These are phyloP conservation scores for Ammospiza maritima DNA, from an alignment of 2,797 vertebrate genomes.

Conservation along the genomic window DNA sequence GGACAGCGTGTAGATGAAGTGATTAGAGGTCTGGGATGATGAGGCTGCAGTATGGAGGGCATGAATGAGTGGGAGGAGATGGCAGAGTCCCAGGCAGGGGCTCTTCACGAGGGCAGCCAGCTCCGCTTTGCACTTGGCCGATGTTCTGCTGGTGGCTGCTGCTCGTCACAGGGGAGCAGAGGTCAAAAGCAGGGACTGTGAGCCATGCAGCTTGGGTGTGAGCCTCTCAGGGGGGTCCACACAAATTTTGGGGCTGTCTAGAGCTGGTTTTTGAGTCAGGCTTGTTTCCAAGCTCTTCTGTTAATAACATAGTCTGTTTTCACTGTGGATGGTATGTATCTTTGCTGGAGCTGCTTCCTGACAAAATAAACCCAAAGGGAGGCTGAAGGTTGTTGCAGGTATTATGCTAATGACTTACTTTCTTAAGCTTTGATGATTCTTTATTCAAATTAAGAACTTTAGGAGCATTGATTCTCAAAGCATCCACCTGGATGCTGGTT, in stretches of 20 bases:
- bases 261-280: not conserved
- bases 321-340: fast-evolving
- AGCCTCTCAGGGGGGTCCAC: not conserved
- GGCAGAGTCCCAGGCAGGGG: conserved; percentile 23
- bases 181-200: not conserved
- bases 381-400: not conserved
- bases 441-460: not conserved
- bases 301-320: not conserved
- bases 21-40: conserved; percentile 59
- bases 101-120: not conserved
- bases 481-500: not conserved
- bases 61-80: conserved; percentile 68
- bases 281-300: not conserved
- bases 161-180: not conserved
- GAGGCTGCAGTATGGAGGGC: conserved; percentile 40
- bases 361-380: not conserved
- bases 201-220: not conserved
- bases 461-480: not conserved
- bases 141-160: not conserved
- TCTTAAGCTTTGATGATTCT: not conserved
- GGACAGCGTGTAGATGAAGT: conserved; percentile 48
- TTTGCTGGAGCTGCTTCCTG: not conserved
- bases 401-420: not conserved
- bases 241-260: not conserved
- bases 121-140: not conserved